Evolutionary conservation across 1,140 invertebrate genomes (phyloP).

Genomic region (Thaumetopoea pityocampa): DNA sequence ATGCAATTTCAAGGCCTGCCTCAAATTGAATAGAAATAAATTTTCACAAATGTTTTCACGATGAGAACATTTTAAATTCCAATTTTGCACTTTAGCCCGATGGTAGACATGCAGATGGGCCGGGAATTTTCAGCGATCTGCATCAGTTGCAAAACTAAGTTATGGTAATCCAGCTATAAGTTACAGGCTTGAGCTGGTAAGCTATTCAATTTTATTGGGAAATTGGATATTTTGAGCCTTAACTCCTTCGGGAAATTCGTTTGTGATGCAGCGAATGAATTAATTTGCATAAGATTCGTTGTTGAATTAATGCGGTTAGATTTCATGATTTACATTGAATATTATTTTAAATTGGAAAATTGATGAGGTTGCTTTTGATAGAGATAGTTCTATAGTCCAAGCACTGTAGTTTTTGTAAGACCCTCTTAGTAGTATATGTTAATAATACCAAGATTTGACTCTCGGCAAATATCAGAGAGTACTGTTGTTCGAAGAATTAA

Average conservation of each 20-base stretch:
- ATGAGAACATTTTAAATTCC: slow-evolving; percentile 53
- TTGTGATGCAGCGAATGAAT: slow-evolving; percentile 30
- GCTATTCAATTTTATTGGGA: slow-evolving; percentile 54
- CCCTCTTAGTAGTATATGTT: too few relatives aligned
- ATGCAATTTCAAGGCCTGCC: slow-evolving; percentile 8
- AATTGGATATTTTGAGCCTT: slow-evolving; percentile 25
- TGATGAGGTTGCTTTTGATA: too few relatives aligned
- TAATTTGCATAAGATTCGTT: slow-evolving; percentile 11
- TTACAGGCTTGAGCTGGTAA: slow-evolving; percentile 43
- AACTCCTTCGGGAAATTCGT: slow-evolving; percentile 25
- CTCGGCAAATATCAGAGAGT: too few relatives aligned
- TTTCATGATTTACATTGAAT: too few relatives aligned
- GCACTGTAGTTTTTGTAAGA: too few relatives aligned
- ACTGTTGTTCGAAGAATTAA: too few relatives aligned
- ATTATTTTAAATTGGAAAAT: too few relatives aligned
- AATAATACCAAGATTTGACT: too few relatives aligned
- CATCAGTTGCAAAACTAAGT: slow-evolving; percentile 58
- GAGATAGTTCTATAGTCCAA: too few relatives aligned
- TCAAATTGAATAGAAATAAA: slow-evolving; percentile 23
- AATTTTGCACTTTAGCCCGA: slow-evolving; percentile 47
- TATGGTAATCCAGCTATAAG: slow-evolving; percentile 62
- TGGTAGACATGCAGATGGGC: slow-evolving; percentile 46
- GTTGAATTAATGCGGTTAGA: too few relatives aligned
- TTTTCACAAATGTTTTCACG: slow-evolving; percentile 32
- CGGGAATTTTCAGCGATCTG: slow-evolving; percentile 49